Evolutionary conservation across 92 coral and sea anemone species (phyloP).

Genomic region (Palythoa heliodiscus): DNA sequence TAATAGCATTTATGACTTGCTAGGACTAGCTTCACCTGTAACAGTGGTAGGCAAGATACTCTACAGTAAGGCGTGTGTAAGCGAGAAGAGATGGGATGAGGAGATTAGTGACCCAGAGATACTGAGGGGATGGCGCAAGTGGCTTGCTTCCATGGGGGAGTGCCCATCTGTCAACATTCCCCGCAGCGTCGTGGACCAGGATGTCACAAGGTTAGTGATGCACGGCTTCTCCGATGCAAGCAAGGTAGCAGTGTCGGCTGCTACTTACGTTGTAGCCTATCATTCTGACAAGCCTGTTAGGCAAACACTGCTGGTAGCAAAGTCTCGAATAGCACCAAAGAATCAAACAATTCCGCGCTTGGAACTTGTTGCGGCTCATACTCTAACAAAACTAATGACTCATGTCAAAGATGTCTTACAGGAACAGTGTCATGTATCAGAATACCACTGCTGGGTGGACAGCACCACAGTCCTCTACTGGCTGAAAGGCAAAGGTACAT

Average conservation of each 20-base stretch:
- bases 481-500: slow-evolving; percentile 50
- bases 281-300: slow-evolving; percentile 6
- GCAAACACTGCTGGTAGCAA: slow-evolving; percentile 58
- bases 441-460: background rate
- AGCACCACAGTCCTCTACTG: slow-evolving; percentile 45
- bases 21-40: slow-evolving; percentile 56
- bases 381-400: slow-evolving; percentile 45
- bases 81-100: slow-evolving; percentile 59
- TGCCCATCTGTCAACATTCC: slow-evolving; percentile 53
- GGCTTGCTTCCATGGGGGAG: slow-evolving; percentile 37
- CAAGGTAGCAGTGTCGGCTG: slow-evolving; percentile 54
- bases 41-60: slow-evolving; percentile 52
- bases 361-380: slow-evolving; percentile 55
- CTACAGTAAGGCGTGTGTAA: slow-evolving; percentile 52
- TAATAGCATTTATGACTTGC: slow-evolving; percentile 47
- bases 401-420: slow-evolving; percentile 41
- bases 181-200: slow-evolving; percentile 52
- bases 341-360: background rate
- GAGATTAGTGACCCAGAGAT: slow-evolving; percentile 52
- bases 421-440: slow-evolving; percentile 11
- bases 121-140: slow-evolving; percentile 46
- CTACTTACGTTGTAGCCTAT: background rate
- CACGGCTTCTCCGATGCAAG: slow-evolving; percentile 71
- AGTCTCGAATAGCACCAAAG: slow-evolving; percentile 67
- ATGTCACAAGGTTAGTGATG: slow-evolving; percentile 26